A percentile compares a stretch with the other conserved stretches of the same genome.
phyloP scores from a whole-genome alignment of 2,888 invertebrate species.

The Acanthacorydalis orientalis region DNA sequence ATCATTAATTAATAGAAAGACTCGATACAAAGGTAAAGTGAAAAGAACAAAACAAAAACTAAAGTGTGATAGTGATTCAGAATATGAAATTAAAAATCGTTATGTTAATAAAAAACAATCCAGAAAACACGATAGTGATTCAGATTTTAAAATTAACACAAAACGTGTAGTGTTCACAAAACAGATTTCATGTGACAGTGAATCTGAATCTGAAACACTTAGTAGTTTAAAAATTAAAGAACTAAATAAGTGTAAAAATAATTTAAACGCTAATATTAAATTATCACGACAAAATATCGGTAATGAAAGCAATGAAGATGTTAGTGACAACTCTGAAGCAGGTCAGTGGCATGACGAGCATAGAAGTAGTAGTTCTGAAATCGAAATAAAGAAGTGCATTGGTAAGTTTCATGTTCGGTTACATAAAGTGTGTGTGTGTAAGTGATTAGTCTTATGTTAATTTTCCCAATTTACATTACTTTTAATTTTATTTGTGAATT shows the following conservation, averaged over 20 bases:
- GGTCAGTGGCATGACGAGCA: background rate
- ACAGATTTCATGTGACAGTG: background rate
- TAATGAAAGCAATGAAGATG: constrained; percentile 4
- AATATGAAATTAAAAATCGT: constrained; percentile 12
- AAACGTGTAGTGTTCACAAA: background rate
- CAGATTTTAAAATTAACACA: constrained; percentile 5
- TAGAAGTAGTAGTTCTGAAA: background rate
- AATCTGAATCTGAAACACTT: background rate
- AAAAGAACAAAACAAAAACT: constrained; percentile 10
- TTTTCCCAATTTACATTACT: no score
- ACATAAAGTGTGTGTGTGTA: no score
- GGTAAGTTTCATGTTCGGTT: no score
- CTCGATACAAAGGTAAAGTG: constrained; percentile 12
- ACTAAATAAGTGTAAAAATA: background rate
- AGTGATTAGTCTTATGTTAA: no score
- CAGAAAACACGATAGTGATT: constrained; percentile 8
- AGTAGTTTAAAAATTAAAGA: background rate
- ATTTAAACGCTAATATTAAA: background rate
- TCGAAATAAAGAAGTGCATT: no score
- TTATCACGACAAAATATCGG: background rate
- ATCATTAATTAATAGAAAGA: constrained; percentile 18
- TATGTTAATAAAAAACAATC: constrained; percentile 14
- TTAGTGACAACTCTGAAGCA: background rate
- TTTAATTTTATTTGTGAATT: no score
- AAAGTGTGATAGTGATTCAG: constrained; percentile 15